Conservation (phyloP, 2,888 invertebrate species). For the Andrena bucephala region DNA sequence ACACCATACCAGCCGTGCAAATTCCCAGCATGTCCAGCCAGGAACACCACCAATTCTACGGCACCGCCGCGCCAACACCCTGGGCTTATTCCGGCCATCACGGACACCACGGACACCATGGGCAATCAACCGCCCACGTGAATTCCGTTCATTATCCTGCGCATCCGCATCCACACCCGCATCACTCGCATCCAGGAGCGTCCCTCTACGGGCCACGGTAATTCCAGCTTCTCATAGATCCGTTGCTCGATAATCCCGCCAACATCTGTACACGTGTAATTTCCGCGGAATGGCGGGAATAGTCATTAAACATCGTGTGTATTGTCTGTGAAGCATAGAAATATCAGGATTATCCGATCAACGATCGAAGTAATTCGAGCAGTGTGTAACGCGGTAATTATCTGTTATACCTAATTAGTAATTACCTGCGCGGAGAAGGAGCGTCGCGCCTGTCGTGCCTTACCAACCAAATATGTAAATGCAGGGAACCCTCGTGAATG, state of each 20-base stretch:
- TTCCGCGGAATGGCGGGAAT: no score
- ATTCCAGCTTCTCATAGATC: slow-evolving; percentile 19
- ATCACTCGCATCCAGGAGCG: slow-evolving; percentile 61
- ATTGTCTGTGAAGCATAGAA: no score
- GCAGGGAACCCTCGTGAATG: slow-evolving; percentile 11
- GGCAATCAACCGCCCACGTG: slow-evolving; percentile 78
- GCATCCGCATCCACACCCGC: slow-evolving; percentile 62
- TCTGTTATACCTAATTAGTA: no score
- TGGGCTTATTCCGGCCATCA: slow-evolving; percentile 78
- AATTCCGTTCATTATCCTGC: background rate
- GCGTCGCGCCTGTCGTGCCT: background rate
- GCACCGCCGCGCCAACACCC: slow-evolving; percentile 63
- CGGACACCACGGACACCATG: slow-evolving; percentile 73
- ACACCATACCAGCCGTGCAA: slow-evolving; percentile 68
- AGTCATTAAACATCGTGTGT: no score
- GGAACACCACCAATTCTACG: slow-evolving; percentile 82
- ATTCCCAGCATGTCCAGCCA: slow-evolving; percentile 72
- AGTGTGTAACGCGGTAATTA: background rate
- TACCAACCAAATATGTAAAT: background rate
- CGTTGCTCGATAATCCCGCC: no score
- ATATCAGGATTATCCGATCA: no score
- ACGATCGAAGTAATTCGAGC: background rate
- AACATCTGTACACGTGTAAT: no score
- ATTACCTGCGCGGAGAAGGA: background rate
- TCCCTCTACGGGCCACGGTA: slow-evolving; percentile 82